A percentile compares a stretch with the other conserved stretches of the same genome.
phyloP scores from a whole-genome alignment of 2,888 invertebrate genomes.

The Andrena dorsata region DNA sequence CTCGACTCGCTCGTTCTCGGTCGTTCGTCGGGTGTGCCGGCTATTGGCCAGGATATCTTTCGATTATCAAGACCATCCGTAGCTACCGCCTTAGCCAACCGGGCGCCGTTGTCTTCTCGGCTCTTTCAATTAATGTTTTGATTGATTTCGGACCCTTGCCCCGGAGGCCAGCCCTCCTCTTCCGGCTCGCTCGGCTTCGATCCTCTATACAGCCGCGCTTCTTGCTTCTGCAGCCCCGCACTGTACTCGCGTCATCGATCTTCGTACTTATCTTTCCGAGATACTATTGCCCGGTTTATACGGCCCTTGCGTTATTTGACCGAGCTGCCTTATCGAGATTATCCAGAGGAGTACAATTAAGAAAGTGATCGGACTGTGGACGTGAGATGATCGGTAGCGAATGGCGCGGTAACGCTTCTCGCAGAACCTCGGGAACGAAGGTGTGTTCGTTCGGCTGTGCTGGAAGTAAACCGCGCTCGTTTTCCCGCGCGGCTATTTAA shows the following conservation, averaged over 20 bases:
- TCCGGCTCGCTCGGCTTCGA: constrained; percentile 35
- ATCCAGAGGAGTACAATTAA: neutral
- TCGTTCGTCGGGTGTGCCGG: constrained; percentile 62
- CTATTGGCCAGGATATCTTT: constrained; percentile 82
- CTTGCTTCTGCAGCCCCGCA: constrained; percentile 24
- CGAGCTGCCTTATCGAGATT: neutral
- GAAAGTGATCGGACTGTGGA: no score
- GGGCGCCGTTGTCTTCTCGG: constrained; percentile 82
- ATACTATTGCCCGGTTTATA: constrained; percentile 31
- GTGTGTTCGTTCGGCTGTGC: neutral
- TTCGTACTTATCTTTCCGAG: constrained; percentile 49
- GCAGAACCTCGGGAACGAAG: no score
- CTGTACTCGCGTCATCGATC: constrained; percentile 40
- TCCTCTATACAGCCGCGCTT: constrained; percentile 34
- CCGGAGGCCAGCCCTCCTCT: constrained; percentile 56
- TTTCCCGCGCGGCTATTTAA: neutral
- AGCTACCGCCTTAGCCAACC: constrained; percentile 79
- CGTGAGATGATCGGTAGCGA: no score
- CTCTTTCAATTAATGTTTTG: constrained; percentile 85
- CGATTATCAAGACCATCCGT: constrained; percentile 83
- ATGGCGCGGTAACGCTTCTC: no score
- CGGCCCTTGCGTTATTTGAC: constrained; percentile 22
- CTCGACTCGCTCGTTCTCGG: constrained; percentile 19
- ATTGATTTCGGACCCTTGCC: constrained; percentile 83
- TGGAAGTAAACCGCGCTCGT: neutral